phyloP scores from a whole-genome alignment of 2,797 vertebrate genomes.

The Pangasius mekongensis region DNA sequence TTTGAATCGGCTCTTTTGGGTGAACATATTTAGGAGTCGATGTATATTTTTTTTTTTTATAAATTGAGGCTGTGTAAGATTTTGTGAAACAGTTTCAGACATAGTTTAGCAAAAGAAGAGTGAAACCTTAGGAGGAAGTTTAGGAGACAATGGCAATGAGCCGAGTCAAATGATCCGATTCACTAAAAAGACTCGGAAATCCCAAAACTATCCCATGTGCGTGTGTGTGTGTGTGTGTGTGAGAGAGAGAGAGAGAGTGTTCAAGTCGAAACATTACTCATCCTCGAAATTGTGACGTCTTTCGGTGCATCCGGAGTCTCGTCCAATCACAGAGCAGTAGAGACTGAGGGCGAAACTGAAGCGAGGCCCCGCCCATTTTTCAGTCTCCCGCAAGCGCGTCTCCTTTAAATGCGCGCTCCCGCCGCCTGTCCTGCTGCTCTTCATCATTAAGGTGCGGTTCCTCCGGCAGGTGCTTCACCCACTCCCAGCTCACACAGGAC shows the following conservation, averaged over 20 bases:
- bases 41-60: background rate
- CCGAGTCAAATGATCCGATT: background rate
- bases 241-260: no score
- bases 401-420: slow-evolving; percentile 32
- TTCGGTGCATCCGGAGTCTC: background rate
- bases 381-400: background rate
- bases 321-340: slow-evolving; percentile 6
- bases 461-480: slow-evolving; percentile 68
- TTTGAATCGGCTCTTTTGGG: background rate
- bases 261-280: slow-evolving; percentile 13
- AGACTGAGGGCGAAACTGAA: slow-evolving; percentile 68
- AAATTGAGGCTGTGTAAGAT: no score
- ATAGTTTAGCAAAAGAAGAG: background rate
- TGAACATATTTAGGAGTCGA: background rate
- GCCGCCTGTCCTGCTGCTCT: background rate
- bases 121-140: background rate
- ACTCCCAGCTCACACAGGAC: background rate
- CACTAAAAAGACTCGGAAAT: background rate
- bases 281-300: slow-evolving; percentile 8
- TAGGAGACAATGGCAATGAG: background rate
- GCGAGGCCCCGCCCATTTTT: slow-evolving; percentile 70
- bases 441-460: slow-evolving; percentile 67
- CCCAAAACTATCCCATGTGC: background rate
- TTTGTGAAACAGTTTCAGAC: background rate
- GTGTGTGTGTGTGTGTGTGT: no score